These are phyloP conservation scores for Protodeltote pygarga DNA, from an alignment of 2,888 invertebrate species.

Conservation along the genomic window DNA sequence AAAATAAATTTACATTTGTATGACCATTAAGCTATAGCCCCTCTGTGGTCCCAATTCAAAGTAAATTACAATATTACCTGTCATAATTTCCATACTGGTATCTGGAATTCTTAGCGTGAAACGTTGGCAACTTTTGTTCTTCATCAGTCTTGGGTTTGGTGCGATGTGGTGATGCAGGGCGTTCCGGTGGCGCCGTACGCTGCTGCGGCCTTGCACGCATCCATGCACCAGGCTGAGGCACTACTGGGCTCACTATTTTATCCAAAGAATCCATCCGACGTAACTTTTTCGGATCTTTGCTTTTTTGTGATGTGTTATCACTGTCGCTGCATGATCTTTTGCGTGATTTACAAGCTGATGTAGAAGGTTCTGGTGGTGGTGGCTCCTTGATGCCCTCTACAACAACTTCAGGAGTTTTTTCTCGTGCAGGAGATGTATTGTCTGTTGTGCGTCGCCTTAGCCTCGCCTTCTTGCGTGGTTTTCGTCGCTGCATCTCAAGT, in stretches of 20 bases:
- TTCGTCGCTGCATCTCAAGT: conserved; percentile 89
- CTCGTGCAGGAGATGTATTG: conserved; percentile 68
- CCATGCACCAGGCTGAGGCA: conserved; percentile 96
- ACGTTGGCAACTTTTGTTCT: conserved; percentile 87
- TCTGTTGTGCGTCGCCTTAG: conserved; percentile 82
- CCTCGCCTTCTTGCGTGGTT: conserved; percentile 90
- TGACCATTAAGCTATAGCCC: neutral
- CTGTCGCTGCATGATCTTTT: conserved; percentile 87
- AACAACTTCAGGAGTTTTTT: conserved; percentile 58
- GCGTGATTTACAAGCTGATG: conserved; percentile 70
- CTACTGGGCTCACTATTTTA: conserved; percentile 96
- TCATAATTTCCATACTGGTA: conserved; percentile 99
- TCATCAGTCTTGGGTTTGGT: conserved; percentile 71
- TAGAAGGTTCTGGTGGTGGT: conserved; percentile 73
- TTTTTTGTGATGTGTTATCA: conserved; percentile 85
- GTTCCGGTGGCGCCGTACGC: conserved; percentile 72
- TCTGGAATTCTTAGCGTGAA: conserved; percentile 91
- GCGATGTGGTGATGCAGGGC: conserved; percentile 81
- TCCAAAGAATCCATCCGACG: conserved; percentile 92
- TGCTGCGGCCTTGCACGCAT: conserved; percentile 85
- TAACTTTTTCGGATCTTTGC: conserved; percentile 84
- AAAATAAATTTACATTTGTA: conserved; percentile 12
- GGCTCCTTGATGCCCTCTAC: conserved; percentile 75
- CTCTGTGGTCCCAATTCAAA: neutral
- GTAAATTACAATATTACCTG: conserved; percentile 78